Conservation (phyloP, 2,113 vertebrate genomes). For the Spheniscus mendiculus region DNA sequence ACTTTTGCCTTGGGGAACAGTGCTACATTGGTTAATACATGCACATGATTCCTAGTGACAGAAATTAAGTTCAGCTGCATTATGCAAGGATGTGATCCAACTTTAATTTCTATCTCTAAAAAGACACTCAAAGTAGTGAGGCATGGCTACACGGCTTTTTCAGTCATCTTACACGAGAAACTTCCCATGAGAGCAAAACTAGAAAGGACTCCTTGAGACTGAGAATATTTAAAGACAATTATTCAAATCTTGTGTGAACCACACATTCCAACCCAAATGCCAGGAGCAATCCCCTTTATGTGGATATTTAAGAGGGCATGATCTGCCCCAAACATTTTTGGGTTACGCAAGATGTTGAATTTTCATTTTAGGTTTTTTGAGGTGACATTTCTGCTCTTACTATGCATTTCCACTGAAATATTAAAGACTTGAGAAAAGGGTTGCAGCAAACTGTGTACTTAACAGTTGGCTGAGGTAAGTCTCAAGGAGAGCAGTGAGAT, state of each 20-base stretch:
- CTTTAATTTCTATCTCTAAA: not conserved
- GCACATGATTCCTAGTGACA: not conserved
- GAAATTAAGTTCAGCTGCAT: not conserved
- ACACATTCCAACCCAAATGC: not conserved
- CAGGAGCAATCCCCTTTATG: not conserved
- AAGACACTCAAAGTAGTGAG: not conserved
- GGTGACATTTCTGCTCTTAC: not conserved
- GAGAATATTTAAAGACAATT: not conserved
- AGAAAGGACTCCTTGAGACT: not conserved
- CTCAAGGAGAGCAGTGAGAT: not conserved
- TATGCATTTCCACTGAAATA: not conserved
- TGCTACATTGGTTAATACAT: not conserved
- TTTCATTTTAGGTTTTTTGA: not conserved
- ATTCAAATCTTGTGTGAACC: not conserved
- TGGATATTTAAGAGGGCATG: not conserved
- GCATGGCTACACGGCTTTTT: not conserved
- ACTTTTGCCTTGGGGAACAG: not conserved
- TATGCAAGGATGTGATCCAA: not conserved
- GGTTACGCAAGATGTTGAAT: not conserved
- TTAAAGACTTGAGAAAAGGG: not conserved
- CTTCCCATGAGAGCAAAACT: not conserved
- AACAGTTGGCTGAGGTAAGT: not conserved
- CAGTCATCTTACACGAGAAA: not conserved
- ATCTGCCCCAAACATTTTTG: not conserved
- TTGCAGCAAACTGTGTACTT: not conserved